phyloP scores from a whole-genome alignment of 2,797 vertebrate species.

The Clarias fuscus region DNA sequence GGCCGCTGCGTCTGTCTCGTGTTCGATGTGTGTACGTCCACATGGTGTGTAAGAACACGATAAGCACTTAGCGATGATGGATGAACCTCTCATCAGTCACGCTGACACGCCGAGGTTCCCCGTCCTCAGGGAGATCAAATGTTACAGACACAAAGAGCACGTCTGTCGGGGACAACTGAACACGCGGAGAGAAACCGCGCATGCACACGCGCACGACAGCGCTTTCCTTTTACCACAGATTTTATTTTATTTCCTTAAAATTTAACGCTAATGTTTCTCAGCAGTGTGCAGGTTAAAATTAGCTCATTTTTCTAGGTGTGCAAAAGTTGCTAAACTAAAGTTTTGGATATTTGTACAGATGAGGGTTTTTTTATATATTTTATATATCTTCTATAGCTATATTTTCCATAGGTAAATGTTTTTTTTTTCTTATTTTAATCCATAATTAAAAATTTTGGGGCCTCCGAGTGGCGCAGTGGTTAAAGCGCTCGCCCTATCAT shows the following conservation, averaged over 20 bases:
- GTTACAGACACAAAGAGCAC: slow-evolving; percentile 24
- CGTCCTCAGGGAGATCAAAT: slow-evolving; percentile 34
- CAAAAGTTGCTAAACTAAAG: background rate
- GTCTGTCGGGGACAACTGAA: slow-evolving; percentile 12
- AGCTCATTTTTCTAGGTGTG: too few relatives aligned
- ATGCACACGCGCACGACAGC: background rate
- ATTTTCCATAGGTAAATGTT: too few relatives aligned
- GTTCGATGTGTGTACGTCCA: slow-evolving; percentile 16
- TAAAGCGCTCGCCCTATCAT: too few relatives aligned
- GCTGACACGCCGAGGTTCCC: background rate
- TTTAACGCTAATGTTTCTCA: background rate
- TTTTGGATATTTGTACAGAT: too few relatives aligned
- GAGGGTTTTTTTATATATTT: too few relatives aligned
- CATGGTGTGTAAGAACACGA: slow-evolving; percentile 14
- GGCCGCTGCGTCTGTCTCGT: background rate
- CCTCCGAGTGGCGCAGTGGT: too few relatives aligned
- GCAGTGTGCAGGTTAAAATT: background rate
- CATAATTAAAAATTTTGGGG: too few relatives aligned
- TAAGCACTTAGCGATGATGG: slow-evolving; percentile 34
- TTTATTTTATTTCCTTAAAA: background rate
- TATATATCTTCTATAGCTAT: too few relatives aligned
- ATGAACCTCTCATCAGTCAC: slow-evolving; percentile 28
- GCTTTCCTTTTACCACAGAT: background rate
- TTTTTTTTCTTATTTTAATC: too few relatives aligned
- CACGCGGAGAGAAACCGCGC: background rate